Base-by-base conservation (phyloP, 2,888 invertebrate species). In the Idaea dimidiata region DNA sequence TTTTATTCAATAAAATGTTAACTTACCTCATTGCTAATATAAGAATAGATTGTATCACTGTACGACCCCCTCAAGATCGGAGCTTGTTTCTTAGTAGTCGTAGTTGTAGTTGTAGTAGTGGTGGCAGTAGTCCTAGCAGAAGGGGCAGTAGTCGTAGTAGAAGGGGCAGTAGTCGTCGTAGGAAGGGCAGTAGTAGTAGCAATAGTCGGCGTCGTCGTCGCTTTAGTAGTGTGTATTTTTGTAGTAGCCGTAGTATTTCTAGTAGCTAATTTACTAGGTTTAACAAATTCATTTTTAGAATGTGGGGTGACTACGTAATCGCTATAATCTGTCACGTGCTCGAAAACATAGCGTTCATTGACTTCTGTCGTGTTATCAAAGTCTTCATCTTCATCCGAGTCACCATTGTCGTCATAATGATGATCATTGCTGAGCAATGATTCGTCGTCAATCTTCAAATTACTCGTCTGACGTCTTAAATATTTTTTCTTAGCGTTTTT, bases 11-110 rank as follows among this genome's bases (percentile, higher is more conserved):
- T 10, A 14, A 7, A 14, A 14, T 43, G 8, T 43, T 14, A 57
- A 31, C 62, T 32, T 64, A 82, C 83, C 72, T 81, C 74, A 68
- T 83, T 83, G 5, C 72, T 69, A 33, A 83, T 82, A 63, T 76
- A 81, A 4, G 62, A 60, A n/a, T 80, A 77, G 0, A 60, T 62
- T 0, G 79, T 76, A 4, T 69, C 58, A 0, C 17, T 10, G 7
- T 69, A 69, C 0, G 63, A 66, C 6, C 73, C 14, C 8, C 43
- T 43, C 10, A 43, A 14, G 2, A 43, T 14, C 14, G 43, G 43
- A 43, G 3, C 43, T 62, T 16, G 32, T 33, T 0, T 17, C n/a
- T 17, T 60, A 43, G 14, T 53, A 56, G 17, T 59, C 17, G 16
- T 54, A 17, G n/a, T 58, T 54, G n/a, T 17, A 17, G 16, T 16